Evolutionary conservation across 1,140 invertebrate genomes (phyloP).

Genomic region (Hylaeus volcanicus): DNA sequence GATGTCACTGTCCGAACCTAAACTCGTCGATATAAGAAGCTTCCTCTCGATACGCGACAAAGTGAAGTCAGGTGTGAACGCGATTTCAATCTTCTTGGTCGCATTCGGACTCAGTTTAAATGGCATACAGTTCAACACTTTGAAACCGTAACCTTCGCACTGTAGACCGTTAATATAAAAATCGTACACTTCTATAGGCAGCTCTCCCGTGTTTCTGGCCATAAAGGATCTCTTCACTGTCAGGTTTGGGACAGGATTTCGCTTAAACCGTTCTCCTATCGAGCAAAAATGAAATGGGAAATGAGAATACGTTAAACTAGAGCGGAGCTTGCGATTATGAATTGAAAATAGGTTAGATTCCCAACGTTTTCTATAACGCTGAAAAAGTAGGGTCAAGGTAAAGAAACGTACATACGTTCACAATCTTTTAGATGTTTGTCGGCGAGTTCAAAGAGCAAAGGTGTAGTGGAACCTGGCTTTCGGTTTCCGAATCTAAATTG

Average conservation of each 20-base stretch:
- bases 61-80: slow-evolving; percentile 96
- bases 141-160: slow-evolving; percentile 94
- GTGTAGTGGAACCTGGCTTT: slow-evolving; percentile 87
- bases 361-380: not conserved
- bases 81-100: slow-evolving; percentile 93
- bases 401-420: slow-evolving; percentile 81
- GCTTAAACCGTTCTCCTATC: slow-evolving; percentile 80
- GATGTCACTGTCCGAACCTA: slow-evolving; percentile 69
- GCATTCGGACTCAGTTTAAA: slow-evolving; percentile 91
- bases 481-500: slow-evolving; percentile 95
- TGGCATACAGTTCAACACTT: slow-evolving; percentile 90
- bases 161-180: slow-evolving; percentile 88
- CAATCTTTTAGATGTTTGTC: slow-evolving; percentile 93
- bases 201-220: slow-evolving; percentile 93
- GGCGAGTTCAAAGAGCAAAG: slow-evolving; percentile 91
- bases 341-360: not conserved
- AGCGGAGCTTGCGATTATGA: not conserved
- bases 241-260: slow-evolving; percentile 84
- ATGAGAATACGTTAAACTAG: not conserved
- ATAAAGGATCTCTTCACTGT: slow-evolving; percentile 92
- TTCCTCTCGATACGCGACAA: slow-evolving; percentile 88
- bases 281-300: slow-evolving; percentile 51
- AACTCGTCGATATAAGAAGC: slow-evolving; percentile 83
- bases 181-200: slow-evolving; percentile 88
- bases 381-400: slow-evolving; percentile 7